A percentile compares a stretch with the other conserved stretches of the same genome.
phyloP scores from a whole-genome alignment of 2,797 vertebrate species.

The Morelia viridis region DNA sequence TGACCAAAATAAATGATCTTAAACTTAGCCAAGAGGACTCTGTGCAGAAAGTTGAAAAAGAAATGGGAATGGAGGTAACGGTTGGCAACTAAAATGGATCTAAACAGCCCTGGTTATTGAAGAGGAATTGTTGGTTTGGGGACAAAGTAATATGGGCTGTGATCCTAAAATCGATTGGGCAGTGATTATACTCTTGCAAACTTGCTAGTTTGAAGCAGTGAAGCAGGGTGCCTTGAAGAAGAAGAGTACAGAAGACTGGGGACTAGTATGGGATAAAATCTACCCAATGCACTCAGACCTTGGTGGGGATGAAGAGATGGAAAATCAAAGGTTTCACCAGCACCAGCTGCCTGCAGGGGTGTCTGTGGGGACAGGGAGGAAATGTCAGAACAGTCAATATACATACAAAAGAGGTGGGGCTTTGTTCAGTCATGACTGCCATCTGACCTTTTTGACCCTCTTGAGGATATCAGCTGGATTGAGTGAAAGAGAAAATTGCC shows the following conservation, averaged over 20 bases:
- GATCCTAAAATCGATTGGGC: background rate
- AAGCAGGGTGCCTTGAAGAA: background rate
- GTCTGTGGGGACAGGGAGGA: background rate
- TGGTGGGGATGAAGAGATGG: background rate
- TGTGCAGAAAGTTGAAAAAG: background rate
- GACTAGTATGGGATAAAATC: background rate
- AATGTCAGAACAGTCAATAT: background rate
- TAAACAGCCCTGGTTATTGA: background rate
- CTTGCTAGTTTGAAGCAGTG: background rate
- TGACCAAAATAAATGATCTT: background rate
- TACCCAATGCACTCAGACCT: background rate
- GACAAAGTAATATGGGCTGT: background rate
- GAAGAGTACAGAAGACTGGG: background rate
- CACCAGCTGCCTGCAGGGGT: background rate
- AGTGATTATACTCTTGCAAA: background rate
- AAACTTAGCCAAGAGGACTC: background rate
- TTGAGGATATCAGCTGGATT: no score
- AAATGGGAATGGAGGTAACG: background rate
- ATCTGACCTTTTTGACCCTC: no score
- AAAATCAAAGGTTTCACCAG: background rate
- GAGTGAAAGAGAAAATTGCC: no score
- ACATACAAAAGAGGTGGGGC: background rate
- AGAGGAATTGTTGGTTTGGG: background rate
- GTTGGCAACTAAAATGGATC: background rate
- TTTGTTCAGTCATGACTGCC: no score